These are phyloP conservation scores for Drosophila falleni DNA, from an alignment of 2,888 invertebrate species.

Conservation along the genomic window DNA sequence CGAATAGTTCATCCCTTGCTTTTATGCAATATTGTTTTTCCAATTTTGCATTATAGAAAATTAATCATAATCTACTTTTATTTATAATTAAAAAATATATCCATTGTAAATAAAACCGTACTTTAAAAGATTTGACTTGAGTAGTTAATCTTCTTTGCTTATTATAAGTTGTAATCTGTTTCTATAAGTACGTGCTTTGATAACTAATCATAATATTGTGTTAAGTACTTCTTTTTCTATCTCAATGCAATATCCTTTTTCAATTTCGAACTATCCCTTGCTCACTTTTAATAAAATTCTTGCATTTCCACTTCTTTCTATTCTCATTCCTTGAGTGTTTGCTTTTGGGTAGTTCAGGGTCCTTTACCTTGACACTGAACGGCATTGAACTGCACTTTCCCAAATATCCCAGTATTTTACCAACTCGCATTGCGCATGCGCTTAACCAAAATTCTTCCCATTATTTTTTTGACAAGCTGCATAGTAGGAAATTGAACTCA, in stretches of 20 bases:
- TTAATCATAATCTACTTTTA: background rate
- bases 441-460: conserved; percentile 34
- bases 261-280: background rate
- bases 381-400: conserved; percentile 44
- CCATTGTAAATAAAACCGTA: background rate
- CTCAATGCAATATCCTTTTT: background rate
- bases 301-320: background rate
- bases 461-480: conserved; percentile 43
- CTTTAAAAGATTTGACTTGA: no score
- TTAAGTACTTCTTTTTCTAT: background rate
- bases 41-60: conserved; percentile 1
- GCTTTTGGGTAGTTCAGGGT: conserved; percentile 6
- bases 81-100: background rate
- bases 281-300: background rate
- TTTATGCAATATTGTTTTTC: background rate
- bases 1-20: background rate
- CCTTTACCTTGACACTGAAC: conserved; percentile 76
- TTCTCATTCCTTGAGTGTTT: background rate
- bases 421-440: conserved; percentile 52
- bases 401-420: conserved; percentile 37
- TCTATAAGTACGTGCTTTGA: no score
- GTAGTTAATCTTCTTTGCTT: no score
- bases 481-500: conserved; percentile 9
- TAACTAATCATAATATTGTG: no score
- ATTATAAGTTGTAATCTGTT: no score